phyloP scores from a whole-genome alignment of 37 sponge, comb jelly and placozoan genomes.

The Agelas oroides region DNA sequence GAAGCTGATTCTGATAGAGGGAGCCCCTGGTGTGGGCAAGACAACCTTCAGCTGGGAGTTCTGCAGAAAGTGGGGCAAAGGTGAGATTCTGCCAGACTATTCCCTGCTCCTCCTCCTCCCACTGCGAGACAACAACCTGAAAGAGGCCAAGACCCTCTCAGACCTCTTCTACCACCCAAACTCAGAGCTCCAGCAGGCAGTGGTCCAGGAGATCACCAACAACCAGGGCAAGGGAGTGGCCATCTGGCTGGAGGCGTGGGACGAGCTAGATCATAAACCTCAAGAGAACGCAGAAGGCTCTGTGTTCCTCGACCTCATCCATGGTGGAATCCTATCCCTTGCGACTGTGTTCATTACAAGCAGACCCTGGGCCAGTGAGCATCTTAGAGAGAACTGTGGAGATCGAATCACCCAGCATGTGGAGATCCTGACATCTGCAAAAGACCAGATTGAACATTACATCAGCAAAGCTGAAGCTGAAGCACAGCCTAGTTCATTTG shows the following conservation, averaged over 20 bases:
- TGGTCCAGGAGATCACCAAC: neutral
- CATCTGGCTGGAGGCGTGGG: slow-evolving; percentile 37
- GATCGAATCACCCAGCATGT: neutral
- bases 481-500: neutral
- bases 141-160: neutral
- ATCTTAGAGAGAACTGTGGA: neutral
- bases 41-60: slow-evolving; percentile 33
- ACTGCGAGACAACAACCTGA: slow-evolving; percentile 12
- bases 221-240: slow-evolving; percentile 10
- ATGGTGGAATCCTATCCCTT: slow-evolving; percentile 13
- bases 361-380: slow-evolving; percentile 22
- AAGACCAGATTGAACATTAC: slow-evolving; percentile 13
- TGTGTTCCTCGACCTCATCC: slow-evolving; percentile 7
- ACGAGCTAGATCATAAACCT: slow-evolving; percentile 8
- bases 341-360: slow-evolving; percentile 27
- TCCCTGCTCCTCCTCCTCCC: slow-evolving; percentile 10
- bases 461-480: neutral
- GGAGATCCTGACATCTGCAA: slow-evolving; percentile 25
- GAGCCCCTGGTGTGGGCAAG: slow-evolving; percentile 56
- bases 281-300: slow-evolving; percentile 3
- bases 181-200: neutral
- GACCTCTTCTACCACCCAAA: slow-evolving; percentile 26
- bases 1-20: slow-evolving; percentile 7
- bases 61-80: neutral
- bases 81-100: neutral